These are phyloP conservation scores for Spodoptera littoralis DNA, from an alignment of 2,888 invertebrate species.

Conservation along the genomic window DNA sequence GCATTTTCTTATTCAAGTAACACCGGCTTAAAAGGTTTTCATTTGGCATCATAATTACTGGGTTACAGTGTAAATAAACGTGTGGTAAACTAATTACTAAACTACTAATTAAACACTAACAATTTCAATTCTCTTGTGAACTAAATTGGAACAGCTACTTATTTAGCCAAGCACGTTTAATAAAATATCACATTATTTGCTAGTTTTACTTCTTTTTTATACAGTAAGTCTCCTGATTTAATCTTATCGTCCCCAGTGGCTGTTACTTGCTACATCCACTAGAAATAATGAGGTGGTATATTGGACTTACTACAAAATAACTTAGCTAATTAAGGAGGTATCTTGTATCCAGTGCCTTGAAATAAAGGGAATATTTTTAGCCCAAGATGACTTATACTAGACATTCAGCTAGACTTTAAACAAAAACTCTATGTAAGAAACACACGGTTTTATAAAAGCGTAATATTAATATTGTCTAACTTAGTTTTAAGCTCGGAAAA, in stretches of 20 bases:
- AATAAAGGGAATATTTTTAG: slow-evolving; percentile 11
- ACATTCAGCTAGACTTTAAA: slow-evolving; percentile 15
- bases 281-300: slow-evolving; percentile 7
- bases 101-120: background rate
- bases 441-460: slow-evolving; percentile 15
- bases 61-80: slow-evolving; percentile 27
- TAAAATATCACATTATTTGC: too few relatives aligned
- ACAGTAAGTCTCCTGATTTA: background rate
- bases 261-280: background rate
- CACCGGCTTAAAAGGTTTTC: slow-evolving; percentile 46
- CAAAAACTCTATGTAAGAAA: slow-evolving; percentile 6
- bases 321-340: slow-evolving; percentile 22
- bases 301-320: slow-evolving; percentile 8
- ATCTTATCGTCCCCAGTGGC: background rate
- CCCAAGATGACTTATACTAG: slow-evolving; percentile 3
- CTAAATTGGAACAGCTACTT: background rate
- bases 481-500: background rate
- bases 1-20: slow-evolving; percentile 26
- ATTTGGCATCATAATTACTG: slow-evolving; percentile 29
- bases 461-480: slow-evolving; percentile 20
- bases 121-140: background rate
- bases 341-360: slow-evolving; percentile 4
- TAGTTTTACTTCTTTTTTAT: too few relatives aligned
- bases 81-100: background rate
- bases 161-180: too few relatives aligned